Evolutionary conservation across 30 jellyfish, hydroid and myxozoan genomes (phyloP), one percentile per base, ranked within the genome.

Genomic region (Aurelia aurita complex sp. Pacific): DNA sequence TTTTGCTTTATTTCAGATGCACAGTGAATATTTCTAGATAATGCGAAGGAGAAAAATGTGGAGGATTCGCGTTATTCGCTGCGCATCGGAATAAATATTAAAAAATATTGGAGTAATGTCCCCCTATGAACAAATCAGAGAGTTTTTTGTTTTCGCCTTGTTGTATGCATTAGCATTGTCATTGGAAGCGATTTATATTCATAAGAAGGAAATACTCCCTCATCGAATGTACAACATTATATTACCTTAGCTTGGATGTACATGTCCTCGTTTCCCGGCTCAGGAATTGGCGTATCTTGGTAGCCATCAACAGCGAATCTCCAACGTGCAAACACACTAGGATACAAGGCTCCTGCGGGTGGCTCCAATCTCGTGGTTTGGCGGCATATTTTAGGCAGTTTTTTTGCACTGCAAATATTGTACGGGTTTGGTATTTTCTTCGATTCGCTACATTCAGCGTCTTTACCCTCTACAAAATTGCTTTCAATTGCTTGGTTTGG

Each of bases 261-360:
- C 82, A 72, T 72, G 66, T 72, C 82, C 23, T 36, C 65, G 17
- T 72, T 72, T 14, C 64, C 82, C 9, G 82, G 82, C n/a, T 72
- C 82, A 14, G 66, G 66, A 7, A 72, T 36, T 43, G 82, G 64
- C n/a, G 64, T 72, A 14, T 72, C 36, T 19, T 72, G 29, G 13
- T 72, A 35, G 51, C 82, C 82, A 23, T 72, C 82, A 43, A 72
- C 51, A 17, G 64, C 0, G 66, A 72, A 34, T 32, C 38, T 72
- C 64, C 64, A 72, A 11, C 64, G 82, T 13, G 82, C 82, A 16
- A 33, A 43, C 1, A 72, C 65, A 7, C 82, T 72, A 11, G 82
- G 66, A 35, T 72, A 72, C 64, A 72, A 17, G 10, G 64, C n/a
- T 0, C 82, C 82, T 29, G 82, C 66, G 2, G 66, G 35, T 14